Conservation (phyloP, 2,113 vertebrate species). For the Peromyscus polionotus region DNA sequence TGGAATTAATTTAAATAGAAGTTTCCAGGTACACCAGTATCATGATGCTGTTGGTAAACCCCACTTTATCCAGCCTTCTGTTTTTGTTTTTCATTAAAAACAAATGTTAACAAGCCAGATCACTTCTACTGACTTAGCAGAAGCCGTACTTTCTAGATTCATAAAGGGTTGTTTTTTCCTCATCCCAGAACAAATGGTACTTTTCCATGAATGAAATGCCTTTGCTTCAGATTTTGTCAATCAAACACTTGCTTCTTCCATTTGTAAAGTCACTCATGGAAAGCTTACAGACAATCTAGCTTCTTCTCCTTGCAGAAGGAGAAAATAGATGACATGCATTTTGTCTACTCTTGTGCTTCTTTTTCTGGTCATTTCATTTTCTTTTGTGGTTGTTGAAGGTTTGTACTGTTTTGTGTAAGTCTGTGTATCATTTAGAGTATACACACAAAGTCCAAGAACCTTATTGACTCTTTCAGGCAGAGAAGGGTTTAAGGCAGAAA, state of each 20-base stretch:
- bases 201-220: constrained; percentile 18
- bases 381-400: neutral
- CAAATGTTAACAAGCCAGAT: neutral
- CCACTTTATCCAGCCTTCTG: neutral
- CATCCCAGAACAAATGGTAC: neutral
- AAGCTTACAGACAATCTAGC: neutral
- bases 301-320: neutral
- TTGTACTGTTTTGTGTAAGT: constrained; percentile 8
- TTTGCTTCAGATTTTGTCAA: constrained; percentile 32
- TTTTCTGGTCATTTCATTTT: neutral
- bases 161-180: neutral
- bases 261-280: neutral
- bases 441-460: neutral
- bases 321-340: neutral
- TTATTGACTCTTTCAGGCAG: neutral
- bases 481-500: neutral
- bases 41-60: neutral
- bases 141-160: constrained; percentile 4
- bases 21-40: neutral
- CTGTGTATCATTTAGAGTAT: neutral
- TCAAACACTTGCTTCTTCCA: neutral
- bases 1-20: neutral
- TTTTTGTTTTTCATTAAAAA: neutral
- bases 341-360: neutral
- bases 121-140: neutral